These are phyloP conservation scores for Mustela nigripes DNA, from an alignment of 2,113 vertebrate species.

Conservation along the genomic window DNA sequence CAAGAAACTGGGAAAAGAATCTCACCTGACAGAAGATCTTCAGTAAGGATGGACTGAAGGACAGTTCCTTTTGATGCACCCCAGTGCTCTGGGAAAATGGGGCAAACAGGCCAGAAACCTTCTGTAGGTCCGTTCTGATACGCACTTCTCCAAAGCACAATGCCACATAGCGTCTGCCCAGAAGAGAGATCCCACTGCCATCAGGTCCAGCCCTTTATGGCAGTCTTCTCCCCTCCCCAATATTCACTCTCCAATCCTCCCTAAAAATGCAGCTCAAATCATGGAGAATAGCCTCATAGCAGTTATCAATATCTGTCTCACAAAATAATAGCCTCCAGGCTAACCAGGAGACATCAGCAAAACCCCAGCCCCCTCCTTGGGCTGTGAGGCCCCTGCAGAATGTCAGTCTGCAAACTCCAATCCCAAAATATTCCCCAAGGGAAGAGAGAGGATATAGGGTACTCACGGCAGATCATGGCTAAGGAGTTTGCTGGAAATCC, in stretches of 20 bases:
- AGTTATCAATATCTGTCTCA: slow-evolving; percentile 21
- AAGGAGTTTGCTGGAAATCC: slow-evolving; percentile 97
- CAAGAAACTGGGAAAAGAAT: not conserved
- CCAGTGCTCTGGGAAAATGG: not conserved
- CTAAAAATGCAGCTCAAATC: not conserved
- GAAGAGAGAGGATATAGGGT: not conserved
- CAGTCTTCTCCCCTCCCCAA: not conserved
- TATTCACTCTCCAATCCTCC: not conserved
- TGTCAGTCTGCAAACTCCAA: slow-evolving; percentile 35
- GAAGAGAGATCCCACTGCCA: slow-evolving; percentile 24
- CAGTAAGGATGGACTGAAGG: slow-evolving; percentile 90
- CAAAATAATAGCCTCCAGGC: not conserved
- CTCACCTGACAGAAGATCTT: slow-evolving; percentile 95
- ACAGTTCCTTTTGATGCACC: slow-evolving; percentile 80
- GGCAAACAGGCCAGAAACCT: slow-evolving; percentile 80
- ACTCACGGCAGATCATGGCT: slow-evolving; percentile 97
- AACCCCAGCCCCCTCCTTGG: not conserved
- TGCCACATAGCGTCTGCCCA: slow-evolving; percentile 93
- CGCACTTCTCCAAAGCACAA: slow-evolving; percentile 96
- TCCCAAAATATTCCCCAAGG: slow-evolving; percentile 19
- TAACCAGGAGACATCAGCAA: slow-evolving; percentile 18
- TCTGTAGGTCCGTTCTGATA: slow-evolving; percentile 93
- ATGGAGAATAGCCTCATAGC: not conserved
- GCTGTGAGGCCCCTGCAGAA: not conserved
- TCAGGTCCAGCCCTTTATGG: not conserved